These are phyloP conservation scores for Atta cephalotes DNA, from an alignment of 1,140 invertebrate genomes.

Conservation along the genomic window DNA sequence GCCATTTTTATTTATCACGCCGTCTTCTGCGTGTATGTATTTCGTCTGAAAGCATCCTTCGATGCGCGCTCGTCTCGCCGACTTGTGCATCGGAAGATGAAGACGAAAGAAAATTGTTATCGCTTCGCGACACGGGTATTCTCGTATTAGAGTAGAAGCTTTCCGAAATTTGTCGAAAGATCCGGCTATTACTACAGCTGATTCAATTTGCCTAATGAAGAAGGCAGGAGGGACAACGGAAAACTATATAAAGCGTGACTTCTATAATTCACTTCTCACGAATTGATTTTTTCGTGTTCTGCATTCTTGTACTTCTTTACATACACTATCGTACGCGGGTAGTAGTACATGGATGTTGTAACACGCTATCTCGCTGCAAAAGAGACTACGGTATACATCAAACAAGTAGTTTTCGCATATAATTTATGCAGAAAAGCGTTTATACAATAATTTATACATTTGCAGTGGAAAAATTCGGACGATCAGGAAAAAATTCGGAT, in stretches of 20 bases:
- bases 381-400: neutral
- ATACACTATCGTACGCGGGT: neutral
- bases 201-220: constrained; percentile 78
- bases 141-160: constrained; percentile 76
- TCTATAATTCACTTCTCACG: constrained; percentile 67
- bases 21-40: constrained; percentile 31
- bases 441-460: neutral
- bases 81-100: constrained; percentile 46
- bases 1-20: constrained; percentile 71
- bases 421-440: constrained; percentile 8
- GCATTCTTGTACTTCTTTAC: neutral
- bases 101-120: constrained; percentile 75
- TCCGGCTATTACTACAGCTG: neutral
- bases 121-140: constrained; percentile 63
- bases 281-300: constrained; percentile 64
- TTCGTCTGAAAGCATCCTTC: constrained; percentile 55
- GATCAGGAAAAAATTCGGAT: neutral
- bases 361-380: neutral
- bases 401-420: neutral
- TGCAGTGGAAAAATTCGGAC: too few species aligned
- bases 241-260: constrained; percentile 58
- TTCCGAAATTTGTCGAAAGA: constrained; percentile 74
- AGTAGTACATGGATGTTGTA: neutral
- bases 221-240: constrained; percentile 18
- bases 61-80: neutral